Evolutionary conservation across 2,888 invertebrate genomes (phyloP).

Genomic region (Chloromyia formosa): DNA sequence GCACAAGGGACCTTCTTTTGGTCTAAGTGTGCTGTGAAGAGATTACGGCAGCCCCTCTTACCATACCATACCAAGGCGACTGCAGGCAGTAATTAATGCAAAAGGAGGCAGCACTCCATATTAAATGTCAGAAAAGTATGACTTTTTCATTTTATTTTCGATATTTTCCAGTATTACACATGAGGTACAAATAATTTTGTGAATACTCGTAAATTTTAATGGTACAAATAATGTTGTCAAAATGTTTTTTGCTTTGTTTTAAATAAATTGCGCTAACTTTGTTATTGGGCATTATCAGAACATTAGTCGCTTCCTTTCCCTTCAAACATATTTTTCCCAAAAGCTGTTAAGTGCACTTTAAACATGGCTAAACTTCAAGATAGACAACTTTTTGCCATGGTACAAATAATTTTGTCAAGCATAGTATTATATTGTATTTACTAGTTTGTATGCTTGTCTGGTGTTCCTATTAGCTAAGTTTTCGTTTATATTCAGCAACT

Average conservation of each 20-base stretch:
- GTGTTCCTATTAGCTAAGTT: too few species aligned
- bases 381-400: too few species aligned
- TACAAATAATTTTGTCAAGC: too few species aligned
- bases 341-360: not conserved
- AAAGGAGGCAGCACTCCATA: conserved; percentile 43
- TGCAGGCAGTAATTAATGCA: conserved; percentile 46
- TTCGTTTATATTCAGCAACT: too few species aligned
- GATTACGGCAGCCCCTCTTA: too few species aligned
- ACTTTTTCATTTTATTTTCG: conserved; percentile 23
- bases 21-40: too few species aligned
- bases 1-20: too few species aligned
- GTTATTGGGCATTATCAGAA: not conserved
- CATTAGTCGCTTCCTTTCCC: not conserved
- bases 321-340: conserved; percentile 8
- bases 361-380: too few species aligned
- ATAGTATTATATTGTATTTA: too few species aligned
- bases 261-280: not conserved
- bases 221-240: conserved; percentile 25
- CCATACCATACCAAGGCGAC: too few species aligned
- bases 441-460: too few species aligned
- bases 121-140: conserved; percentile 12
- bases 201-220: conserved; percentile 15
- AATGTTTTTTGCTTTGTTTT: conserved; percentile 7
- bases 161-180: conserved; percentile 12
- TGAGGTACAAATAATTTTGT: conserved; percentile 28